A percentile compares a stretch with the other conserved stretches of the same genome.
These are phyloP conservation scores for Ia io DNA, from an alignment of 2,113 vertebrate species.

Conservation along the genomic window DNA sequence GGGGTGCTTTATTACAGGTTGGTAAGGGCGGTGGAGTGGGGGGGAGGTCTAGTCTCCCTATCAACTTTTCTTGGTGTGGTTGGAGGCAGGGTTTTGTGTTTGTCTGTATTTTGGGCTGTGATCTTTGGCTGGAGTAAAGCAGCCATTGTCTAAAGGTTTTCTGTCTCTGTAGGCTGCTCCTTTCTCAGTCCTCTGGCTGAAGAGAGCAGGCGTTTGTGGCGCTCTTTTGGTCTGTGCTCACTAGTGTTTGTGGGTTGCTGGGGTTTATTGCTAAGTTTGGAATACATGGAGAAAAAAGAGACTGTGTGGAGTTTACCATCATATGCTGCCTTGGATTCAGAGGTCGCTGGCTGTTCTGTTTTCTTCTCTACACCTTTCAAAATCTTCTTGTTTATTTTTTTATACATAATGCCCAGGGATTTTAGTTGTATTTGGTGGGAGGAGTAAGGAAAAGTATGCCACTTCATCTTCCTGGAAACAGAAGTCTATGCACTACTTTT, in stretches of 20 bases:
- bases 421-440: conserved; percentile 5
- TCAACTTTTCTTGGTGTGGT: neutral
- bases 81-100: neutral
- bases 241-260: neutral
- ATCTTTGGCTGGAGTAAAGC: neutral
- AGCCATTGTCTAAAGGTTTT: neutral
- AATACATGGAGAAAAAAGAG: neutral
- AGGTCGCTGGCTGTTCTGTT: neutral
- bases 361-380: neutral
- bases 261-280: neutral
- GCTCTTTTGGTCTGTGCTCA: neutral
- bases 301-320: neutral
- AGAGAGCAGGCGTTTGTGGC: neutral
- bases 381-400: neutral
- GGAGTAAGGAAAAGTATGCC: neutral
- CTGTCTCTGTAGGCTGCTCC: neutral
- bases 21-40: neutral
- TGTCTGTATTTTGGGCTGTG: neutral
- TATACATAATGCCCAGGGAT: neutral
- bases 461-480: neutral
- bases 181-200: neutral
- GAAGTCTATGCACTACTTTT: neutral
- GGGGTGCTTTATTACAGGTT: neutral
- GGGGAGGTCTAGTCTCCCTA: neutral
- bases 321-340: neutral